phyloP scores from a whole-genome alignment of 2,797 vertebrate genomes.

The Threskiornis aethiopicus region DNA sequence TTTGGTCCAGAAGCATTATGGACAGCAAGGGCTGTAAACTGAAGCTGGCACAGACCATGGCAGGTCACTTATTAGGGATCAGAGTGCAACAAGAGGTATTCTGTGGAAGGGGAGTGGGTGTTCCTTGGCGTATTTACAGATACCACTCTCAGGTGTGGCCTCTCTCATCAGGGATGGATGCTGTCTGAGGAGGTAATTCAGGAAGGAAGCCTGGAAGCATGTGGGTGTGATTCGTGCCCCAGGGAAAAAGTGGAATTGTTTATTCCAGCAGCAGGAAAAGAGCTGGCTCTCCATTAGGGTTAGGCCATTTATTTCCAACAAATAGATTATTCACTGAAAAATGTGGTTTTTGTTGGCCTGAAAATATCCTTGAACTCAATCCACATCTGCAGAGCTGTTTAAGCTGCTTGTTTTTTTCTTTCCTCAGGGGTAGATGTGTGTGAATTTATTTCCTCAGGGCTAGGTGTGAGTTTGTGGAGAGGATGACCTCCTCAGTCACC shows the following conservation, averaged over 20 bases:
- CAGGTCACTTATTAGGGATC: not conserved
- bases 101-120: slow-evolving; percentile 17
- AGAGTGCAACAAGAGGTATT: not conserved
- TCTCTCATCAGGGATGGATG: not conserved
- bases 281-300: not conserved
- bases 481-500: not conserved
- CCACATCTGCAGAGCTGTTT: slow-evolving; percentile 6
- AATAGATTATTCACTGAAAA: slow-evolving; percentile 53
- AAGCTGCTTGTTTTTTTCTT: not conserved
- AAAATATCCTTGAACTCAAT: not conserved
- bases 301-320: slow-evolving; percentile 38
- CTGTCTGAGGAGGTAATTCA: slow-evolving; percentile 24
- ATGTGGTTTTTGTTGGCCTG: not conserved
- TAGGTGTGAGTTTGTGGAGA: not conserved
- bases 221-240: slow-evolving; percentile 40
- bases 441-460: not conserved
- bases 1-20: not conserved
- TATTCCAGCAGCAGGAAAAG: slow-evolving; percentile 38
- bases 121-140: not conserved
- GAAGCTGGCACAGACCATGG: not conserved
- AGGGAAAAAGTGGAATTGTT: slow-evolving; percentile 46
- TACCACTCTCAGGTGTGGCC: slow-evolving; percentile 60
- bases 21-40: not conserved
- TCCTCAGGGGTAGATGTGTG: not conserved
- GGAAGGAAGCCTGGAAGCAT: slow-evolving; percentile 47